These are phyloP conservation scores for Origma solitaria DNA, from an alignment of 2,113 vertebrate genomes.

Conservation along the genomic window DNA sequence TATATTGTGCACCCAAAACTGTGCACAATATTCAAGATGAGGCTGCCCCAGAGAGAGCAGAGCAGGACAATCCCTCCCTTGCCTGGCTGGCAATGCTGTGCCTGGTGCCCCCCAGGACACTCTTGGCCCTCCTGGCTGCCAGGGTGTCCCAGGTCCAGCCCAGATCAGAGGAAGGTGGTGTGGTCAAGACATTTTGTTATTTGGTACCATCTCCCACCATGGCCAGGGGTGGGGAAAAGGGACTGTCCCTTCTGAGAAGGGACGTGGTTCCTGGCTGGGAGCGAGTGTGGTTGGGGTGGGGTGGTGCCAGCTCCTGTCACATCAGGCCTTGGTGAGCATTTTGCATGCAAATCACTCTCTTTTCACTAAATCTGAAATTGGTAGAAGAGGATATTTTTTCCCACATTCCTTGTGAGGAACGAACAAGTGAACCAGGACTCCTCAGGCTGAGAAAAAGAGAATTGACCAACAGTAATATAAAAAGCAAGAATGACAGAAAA, in stretches of 20 bases:
- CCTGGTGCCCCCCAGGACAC: rapidly evolving
- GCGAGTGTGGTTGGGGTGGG: too few species aligned
- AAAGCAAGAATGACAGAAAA: background rate
- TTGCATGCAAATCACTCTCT: rapidly evolving
- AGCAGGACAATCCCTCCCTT: background rate
- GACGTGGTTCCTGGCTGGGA: rapidly evolving
- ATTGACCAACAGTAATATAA: background rate
- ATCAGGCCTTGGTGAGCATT: background rate
- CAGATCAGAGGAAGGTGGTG: background rate
- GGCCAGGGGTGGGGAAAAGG: too few species aligned
- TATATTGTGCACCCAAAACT: background rate
- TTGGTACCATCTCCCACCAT: too few species aligned
- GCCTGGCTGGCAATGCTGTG: rapidly evolving
- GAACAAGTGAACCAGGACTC: background rate
- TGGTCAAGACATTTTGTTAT: background rate
- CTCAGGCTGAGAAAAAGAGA: background rate
- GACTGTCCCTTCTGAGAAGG: background rate
- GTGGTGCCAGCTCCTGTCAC: background rate
- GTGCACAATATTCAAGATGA: rapidly evolving
- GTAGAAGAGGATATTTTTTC: background rate
- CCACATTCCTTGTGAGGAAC: background rate
- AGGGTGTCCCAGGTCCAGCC: background rate
- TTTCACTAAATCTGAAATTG: background rate
- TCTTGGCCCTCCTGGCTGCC: background rate
- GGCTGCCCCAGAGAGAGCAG: background rate